A percentile compares a stretch with the other conserved stretches of the same genome.
Conservation (phyloP, 2,888 invertebrate species). For the Stenodera caucasica region DNA sequence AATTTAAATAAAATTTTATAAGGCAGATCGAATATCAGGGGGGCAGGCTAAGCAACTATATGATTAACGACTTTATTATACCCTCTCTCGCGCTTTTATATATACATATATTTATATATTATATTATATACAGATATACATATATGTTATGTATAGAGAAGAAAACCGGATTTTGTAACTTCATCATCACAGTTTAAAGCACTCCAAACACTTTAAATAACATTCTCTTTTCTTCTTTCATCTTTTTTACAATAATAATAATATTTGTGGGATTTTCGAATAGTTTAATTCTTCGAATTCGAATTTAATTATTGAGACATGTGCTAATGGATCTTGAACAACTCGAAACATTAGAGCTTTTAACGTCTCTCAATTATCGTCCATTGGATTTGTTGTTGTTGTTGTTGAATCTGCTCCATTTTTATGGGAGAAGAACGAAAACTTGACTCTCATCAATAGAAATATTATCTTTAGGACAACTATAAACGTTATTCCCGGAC, state of each 20-base stretch:
- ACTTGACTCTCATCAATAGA: no score
- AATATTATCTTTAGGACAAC: no score
- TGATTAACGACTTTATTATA: conserved; percentile 58
- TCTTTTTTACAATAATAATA: no score
- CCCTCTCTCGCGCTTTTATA: conserved; percentile 32
- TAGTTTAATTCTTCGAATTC: not conserved
- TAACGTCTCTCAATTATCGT: not conserved
- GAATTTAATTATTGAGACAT: no score
- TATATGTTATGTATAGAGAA: conserved; percentile 25
- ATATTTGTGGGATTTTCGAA: no score
- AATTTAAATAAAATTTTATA: conserved; percentile 51
- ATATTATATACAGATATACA: no score
- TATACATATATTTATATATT: no score
- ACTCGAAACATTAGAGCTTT: conserved; percentile 6
- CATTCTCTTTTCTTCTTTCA: not conserved
- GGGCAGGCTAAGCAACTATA: conserved; percentile 51
- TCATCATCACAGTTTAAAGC: conserved; percentile 53
- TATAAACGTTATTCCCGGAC: not conserved
- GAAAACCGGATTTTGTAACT: conserved; percentile 57
- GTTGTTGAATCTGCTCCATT: no score
- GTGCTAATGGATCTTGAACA: conserved; percentile 10
- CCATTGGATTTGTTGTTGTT: not conserved
- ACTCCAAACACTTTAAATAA: conserved; percentile 18
- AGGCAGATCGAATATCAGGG: conserved; percentile 52
- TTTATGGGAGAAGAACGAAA: no score